A percentile compares a stretch with the other conserved stretches of the same genome.
Conservation (phyloP, 2,888 invertebrate genomes). For the Papilio elwesi region DNA sequence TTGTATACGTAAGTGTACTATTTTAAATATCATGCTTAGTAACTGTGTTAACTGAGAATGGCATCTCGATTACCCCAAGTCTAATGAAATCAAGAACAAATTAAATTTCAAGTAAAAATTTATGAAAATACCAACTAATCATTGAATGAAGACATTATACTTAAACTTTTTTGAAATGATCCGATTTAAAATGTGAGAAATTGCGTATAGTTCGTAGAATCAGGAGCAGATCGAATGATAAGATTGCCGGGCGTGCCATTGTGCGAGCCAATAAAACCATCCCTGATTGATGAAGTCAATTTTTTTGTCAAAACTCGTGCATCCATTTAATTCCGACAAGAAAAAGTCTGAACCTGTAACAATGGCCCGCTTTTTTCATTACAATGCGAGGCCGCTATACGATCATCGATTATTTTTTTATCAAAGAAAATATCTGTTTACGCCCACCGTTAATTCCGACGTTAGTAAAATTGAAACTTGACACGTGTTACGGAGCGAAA, state of each 20-base stretch:
- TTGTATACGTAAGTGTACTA: neutral
- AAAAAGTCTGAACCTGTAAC: slow-evolving; percentile 70
- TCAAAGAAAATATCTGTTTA: slow-evolving; percentile 81
- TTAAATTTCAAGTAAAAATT: neutral
- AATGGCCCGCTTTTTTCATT: slow-evolving; percentile 73
- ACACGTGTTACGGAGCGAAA: slow-evolving; percentile 83
- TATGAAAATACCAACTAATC: slow-evolving; percentile 14
- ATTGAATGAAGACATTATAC: slow-evolving; percentile 15
- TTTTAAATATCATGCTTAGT: slow-evolving; percentile 7
- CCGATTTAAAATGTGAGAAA: slow-evolving; percentile 72
- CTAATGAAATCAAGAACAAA: neutral
- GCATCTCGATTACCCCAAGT: slow-evolving; percentile 12
- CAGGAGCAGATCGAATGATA: slow-evolving; percentile 64
- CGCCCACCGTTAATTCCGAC: slow-evolving; percentile 84
- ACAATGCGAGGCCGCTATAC: slow-evolving; percentile 69
- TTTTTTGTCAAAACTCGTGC: slow-evolving; percentile 75
- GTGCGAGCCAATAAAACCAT: slow-evolving; percentile 76
- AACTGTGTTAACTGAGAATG: slow-evolving; percentile 13
- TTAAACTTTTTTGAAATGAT: slow-evolving; percentile 50
- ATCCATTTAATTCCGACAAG: slow-evolving; percentile 67
- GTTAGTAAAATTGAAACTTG: slow-evolving; percentile 82
- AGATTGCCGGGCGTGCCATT: slow-evolving; percentile 71
- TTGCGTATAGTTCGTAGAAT: slow-evolving; percentile 70
- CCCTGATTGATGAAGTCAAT: slow-evolving; percentile 80
- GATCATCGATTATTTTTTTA: slow-evolving; percentile 84